A percentile compares a stretch with the other conserved stretches of the same genome.
These are phyloP conservation scores for Perizoma flavofasciatum DNA, from an alignment of 2,888 invertebrate species.

Conservation along the genomic window DNA sequence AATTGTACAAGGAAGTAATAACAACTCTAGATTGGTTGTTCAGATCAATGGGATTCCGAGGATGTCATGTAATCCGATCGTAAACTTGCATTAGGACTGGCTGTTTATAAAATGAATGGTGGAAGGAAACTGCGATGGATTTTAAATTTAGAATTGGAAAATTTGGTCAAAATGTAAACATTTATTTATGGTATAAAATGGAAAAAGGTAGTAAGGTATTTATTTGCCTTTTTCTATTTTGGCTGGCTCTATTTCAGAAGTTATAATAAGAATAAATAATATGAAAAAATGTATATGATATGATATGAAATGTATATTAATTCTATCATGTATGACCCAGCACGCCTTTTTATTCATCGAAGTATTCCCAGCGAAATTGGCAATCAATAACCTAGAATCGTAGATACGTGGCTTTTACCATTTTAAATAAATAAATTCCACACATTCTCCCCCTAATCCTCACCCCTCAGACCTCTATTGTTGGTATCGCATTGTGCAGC, in stretches of 20 bases:
- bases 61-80: conserved; percentile 41
- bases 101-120: conserved; percentile 40
- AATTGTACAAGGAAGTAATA: conserved; percentile 45
- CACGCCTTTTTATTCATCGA: too few species aligned
- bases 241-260: background rate
- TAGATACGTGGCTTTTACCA: conserved; percentile 32
- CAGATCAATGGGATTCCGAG: conserved; percentile 44
- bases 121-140: conserved; percentile 34
- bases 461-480: conserved; percentile 71
- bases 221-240: too few species aligned
- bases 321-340: too few species aligned
- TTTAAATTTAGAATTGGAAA: conserved; percentile 32
- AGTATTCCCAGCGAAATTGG: background rate
- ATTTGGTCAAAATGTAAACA: conserved; percentile 21
- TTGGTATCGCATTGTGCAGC: conserved; percentile 66
- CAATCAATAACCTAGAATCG: conserved; percentile 22
- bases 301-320: too few species aligned
- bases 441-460: conserved; percentile 46
- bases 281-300: too few species aligned
- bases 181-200: conserved; percentile 15
- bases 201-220: background rate
- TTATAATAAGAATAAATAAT: background rate
- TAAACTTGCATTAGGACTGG: conserved; percentile 42
- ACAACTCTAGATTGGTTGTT: conserved; percentile 45
- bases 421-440: conserved; percentile 45